phyloP scores from a whole-genome alignment of 1,140 invertebrate species.

The Drosophila kanapiae region DNA sequence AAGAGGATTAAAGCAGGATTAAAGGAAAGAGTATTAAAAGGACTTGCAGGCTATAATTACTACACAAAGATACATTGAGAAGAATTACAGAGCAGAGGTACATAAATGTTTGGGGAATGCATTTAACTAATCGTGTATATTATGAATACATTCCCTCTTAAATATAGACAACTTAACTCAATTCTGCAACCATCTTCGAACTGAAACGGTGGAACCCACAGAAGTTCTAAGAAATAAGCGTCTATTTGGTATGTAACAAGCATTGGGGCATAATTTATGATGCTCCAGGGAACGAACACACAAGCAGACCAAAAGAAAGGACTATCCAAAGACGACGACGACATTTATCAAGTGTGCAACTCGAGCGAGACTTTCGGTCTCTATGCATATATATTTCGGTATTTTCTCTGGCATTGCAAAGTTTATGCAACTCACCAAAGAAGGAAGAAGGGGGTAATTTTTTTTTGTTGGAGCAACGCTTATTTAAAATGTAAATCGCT shows the following conservation, averaged over 20 bases:
- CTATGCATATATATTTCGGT: conserved; percentile 13
- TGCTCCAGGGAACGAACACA: conserved; percentile 46
- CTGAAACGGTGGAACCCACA: not conserved
- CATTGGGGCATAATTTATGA: conserved; percentile 71
- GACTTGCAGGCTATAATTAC: not conserved
- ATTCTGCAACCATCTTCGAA: not conserved
- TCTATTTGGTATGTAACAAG: conserved; percentile 37
- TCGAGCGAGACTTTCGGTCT: conserved; percentile 25
- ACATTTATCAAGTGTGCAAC: conserved; percentile 74
- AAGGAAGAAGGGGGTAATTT: not conserved
- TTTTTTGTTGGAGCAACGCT: conserved; percentile 7
- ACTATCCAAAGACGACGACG: conserved; percentile 41
- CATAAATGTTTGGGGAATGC: not conserved
- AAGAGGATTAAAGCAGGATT: conserved; percentile 26
- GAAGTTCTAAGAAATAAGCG: conserved; percentile 18
- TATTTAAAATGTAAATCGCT: conserved; percentile 75
- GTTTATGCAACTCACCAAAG: conserved; percentile 34
- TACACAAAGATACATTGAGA: not conserved
- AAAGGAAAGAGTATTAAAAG: no score
- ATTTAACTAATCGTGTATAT: not conserved
- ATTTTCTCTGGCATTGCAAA: conserved; percentile 35
- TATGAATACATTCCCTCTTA: not conserved
- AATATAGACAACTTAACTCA: conserved; percentile 24
- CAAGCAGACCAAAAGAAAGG: conserved; percentile 8
- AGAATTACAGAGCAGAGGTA: not conserved